Evolutionary conservation across 2,113 vertebrate species (phyloP).

Genomic region (Melierax canorus): DNA sequence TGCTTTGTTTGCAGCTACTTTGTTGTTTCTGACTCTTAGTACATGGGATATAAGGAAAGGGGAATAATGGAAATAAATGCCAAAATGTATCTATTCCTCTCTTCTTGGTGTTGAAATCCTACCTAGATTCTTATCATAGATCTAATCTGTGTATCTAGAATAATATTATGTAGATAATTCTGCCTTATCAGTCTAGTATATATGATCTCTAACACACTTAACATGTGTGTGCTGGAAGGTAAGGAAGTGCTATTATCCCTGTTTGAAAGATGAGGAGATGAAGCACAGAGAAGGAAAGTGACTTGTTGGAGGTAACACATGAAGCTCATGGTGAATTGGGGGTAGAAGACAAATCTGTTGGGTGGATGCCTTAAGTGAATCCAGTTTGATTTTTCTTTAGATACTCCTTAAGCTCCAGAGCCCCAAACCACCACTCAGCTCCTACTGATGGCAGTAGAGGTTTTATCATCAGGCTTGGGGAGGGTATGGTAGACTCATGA

Average conservation of each 20-base stretch:
- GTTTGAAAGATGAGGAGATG: not conserved
- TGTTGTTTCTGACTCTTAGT: not conserved
- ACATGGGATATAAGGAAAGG: not conserved
- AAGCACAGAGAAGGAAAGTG: not conserved
- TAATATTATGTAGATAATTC: not conserved
- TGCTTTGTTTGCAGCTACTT: conserved; percentile 40
- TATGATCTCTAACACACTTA: not conserved
- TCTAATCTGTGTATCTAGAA: not conserved
- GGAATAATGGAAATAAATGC: not conserved
- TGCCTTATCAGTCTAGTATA: not conserved
- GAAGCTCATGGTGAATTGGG: not conserved
- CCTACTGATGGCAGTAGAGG: not conserved
- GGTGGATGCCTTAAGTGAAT: not conserved
- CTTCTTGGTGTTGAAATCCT: not conserved
- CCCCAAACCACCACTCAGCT: not conserved
- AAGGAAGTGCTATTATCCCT: not conserved
- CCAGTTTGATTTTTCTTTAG: not conserved
- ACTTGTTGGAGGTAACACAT: not conserved
- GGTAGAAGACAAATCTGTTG: not conserved
- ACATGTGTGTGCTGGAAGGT: not conserved
- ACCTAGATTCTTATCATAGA: not conserved
- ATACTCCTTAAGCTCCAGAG: not conserved
- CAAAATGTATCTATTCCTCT: not conserved
- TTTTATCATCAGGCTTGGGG: not conserved
- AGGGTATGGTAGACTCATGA: not conserved